These are phyloP conservation scores for Pseudococcus viburni DNA, from an alignment of 2,888 invertebrate genomes.

Conservation along the genomic window DNA sequence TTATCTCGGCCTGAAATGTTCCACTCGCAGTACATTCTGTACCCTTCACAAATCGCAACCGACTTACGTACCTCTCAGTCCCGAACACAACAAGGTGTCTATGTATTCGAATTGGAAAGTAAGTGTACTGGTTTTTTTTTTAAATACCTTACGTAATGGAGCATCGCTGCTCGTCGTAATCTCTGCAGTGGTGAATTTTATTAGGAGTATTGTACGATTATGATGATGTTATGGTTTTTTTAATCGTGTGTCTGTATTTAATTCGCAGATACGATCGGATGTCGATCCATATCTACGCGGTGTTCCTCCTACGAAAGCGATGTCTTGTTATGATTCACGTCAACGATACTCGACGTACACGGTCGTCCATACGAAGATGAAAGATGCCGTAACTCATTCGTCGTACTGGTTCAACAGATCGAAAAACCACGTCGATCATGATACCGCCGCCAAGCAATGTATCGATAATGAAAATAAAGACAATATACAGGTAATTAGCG, in stretches of 20 bases:
- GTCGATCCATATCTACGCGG: conserved; percentile 80
- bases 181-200: too few species aligned
- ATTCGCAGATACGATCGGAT: conserved; percentile 77
- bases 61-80: conserved; percentile 83
- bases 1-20: conserved; percentile 90
- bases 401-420: conserved; percentile 75
- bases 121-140: conserved; percentile 68
- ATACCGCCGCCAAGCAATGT: conserved; percentile 62
- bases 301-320: conserved; percentile 78
- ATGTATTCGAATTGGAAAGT: conserved; percentile 98
- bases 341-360: conserved; percentile 78
- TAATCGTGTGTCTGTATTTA: not conserved
- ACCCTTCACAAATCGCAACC: conserved; percentile 95
- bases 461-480: conserved; percentile 68
- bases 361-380: conserved; percentile 77
- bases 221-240: not conserved
- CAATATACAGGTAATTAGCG: conserved; percentile 10
- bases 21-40: conserved; percentile 92
- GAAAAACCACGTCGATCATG: conserved; percentile 66
- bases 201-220: not conserved
- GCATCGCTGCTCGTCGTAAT: not conserved
- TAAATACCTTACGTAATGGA: not conserved
- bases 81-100: conserved; percentile 89
- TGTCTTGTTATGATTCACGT: conserved; percentile 83
- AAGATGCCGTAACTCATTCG: conserved; percentile 79